Base-by-base conservation (phyloP, 2,797 vertebrate genomes). In the Urosaurus nigricauda region DNA sequence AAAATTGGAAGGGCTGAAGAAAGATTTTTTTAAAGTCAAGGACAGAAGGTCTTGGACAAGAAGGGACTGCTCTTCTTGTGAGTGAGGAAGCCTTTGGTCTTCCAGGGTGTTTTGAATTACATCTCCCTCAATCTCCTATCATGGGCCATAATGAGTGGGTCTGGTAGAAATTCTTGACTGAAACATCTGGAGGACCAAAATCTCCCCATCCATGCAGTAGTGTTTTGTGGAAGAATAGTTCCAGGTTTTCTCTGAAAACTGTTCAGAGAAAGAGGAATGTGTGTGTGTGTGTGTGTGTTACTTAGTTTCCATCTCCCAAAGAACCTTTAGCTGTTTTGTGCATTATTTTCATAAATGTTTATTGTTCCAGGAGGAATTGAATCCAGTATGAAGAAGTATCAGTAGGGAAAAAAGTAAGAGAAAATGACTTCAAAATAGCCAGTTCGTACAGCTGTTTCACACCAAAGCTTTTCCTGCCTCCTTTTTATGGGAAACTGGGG, bases 401-500 rank as follows among this genome's bases (percentile, higher is more conserved):
- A n/a, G n/a, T 12, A 29, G 47, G 71, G 53, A 53, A 60, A 16
- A 80, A 82, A 73, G 53, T 3, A 29, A 51, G 71, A 37, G 56
- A 37, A 13, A 16, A 24, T 16, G 1, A 74, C 26, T 51, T 75
- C 51, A 35, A 53, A 86, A 70, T 53, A 43, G 17, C 29, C 32
- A 65, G 43, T 56, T 82, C 53, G 60, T 60, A 24, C 19, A 40
- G 68, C 51, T 74, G 2, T 17, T 73, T 51, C 37, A 17, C 77
- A 32, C n/a, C 71, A 70, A 77, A 75, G 14, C 26, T 65, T 60
- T 40, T 35, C n/a, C 47, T 11, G 35, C 17, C 56, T 81, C n/a
- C 21, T 19, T 65, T 88, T 89, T 86, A 81, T 43, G 71, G 74
- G 71, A 86, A 84, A 77, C 35, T 77, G 32, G 56, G 60, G 84